Evolutionary conservation across 2,797 vertebrate species (phyloP).

Genomic region (Hippocampus kuda): DNA sequence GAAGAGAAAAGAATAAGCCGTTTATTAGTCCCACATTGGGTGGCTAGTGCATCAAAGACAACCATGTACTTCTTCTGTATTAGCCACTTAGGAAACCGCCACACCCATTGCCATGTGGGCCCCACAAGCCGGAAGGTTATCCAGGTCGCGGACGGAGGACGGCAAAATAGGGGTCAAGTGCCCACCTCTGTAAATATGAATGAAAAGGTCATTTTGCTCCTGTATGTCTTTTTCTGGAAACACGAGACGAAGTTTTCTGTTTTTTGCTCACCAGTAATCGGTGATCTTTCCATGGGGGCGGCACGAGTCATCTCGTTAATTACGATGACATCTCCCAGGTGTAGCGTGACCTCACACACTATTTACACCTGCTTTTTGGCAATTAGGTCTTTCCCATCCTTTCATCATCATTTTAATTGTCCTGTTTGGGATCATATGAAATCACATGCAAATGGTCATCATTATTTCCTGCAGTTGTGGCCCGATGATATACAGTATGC

Average conservation of each 20-base stretch:
- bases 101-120: not conserved
- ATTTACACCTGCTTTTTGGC: not conserved
- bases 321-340: slow-evolving; percentile 1
- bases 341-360: not conserved
- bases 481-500: no score
- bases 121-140: not conserved
- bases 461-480: no score
- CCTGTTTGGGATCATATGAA: no score
- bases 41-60: not conserved
- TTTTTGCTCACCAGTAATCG: not conserved
- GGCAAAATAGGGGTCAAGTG: no score
- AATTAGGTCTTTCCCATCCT: not conserved
- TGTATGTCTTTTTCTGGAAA: not conserved
- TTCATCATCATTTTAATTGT: slow-evolving; percentile 19
- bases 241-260: not conserved
- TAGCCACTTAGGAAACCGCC: not conserved
- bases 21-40: not conserved
- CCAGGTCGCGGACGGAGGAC: no score
- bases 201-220: not conserved
- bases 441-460: no score
- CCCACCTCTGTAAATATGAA: no score
- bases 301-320: not conserved
- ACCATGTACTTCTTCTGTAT: not conserved
- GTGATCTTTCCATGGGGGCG: not conserved
- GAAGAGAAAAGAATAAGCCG: not conserved